Percentiles rank a stretch among this genome's conserved stretches.
Conservation (phyloP, 2,113 vertebrate species). For the Malurus elegans region DNA sequence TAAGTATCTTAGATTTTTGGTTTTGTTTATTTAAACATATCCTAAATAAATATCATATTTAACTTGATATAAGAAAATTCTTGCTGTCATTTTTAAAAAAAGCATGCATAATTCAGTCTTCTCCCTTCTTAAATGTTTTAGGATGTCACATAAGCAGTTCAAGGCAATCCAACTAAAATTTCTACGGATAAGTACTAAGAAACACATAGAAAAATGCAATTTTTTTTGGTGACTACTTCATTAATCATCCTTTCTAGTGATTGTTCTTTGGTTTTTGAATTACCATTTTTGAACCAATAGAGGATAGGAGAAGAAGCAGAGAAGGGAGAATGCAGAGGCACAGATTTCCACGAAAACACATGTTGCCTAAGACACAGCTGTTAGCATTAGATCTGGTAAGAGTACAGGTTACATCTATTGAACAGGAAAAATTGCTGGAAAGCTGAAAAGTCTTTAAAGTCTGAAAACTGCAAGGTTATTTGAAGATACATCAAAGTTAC, state of each 20-base stretch:
- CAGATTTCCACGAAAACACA: neutral
- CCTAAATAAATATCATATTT: neutral
- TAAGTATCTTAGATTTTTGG: neutral
- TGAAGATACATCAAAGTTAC: neutral
- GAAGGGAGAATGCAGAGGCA: neutral
- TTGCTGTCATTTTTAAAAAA: neutral
- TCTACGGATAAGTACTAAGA: neutral
- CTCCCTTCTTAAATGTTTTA: neutral
- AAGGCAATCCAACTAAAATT: neutral
- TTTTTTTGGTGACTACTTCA: neutral
- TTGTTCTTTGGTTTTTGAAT: neutral
- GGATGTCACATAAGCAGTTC: neutral
- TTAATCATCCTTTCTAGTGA: neutral
- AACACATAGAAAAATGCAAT: neutral
- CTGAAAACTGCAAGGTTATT: neutral
- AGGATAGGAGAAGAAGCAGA: neutral
- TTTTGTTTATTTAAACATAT: neutral
- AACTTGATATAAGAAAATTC: neutral
- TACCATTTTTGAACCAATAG: neutral
- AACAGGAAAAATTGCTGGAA: neutral
- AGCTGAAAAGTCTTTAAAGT: neutral
- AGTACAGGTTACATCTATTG: neutral
- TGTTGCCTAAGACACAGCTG: neutral
- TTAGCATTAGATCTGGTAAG: neutral
- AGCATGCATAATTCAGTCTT: neutral